phyloP scores from a whole-genome alignment of 2,888 invertebrate species.

The Conus canariensis region DNA sequence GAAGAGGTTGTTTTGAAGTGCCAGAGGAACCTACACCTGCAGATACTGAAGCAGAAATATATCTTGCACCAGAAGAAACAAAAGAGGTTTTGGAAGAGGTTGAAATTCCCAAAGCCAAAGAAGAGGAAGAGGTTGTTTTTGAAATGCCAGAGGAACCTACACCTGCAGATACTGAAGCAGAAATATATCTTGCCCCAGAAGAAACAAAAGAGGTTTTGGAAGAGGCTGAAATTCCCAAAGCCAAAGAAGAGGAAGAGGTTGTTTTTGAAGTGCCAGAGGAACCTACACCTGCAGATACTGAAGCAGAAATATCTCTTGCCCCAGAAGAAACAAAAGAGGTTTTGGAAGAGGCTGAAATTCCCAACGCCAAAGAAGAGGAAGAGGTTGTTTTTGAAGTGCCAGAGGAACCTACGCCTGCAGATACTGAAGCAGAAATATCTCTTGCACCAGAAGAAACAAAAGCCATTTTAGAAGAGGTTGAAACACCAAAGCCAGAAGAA shows the following conservation, averaged over 20 bases:
- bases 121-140: conserved; percentile 37
- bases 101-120: conserved; percentile 35
- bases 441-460: conserved; percentile 79
- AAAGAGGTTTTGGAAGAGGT: conserved; percentile 78
- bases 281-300: not conserved
- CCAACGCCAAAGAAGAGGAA: conserved; percentile 72
- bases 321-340: conserved; percentile 61
- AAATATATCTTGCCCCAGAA: conserved; percentile 42
- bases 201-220: conserved; percentile 80
- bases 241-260: conserved; percentile 44
- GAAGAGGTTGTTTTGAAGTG: conserved; percentile 49
- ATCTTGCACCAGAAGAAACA: conserved; percentile 43
- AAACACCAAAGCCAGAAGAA: conserved; percentile 80
- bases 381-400: conserved; percentile 62
- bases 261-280: not conserved
- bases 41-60: conserved; percentile 48
- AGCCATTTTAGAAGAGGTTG: conserved; percentile 68
- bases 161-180: conserved; percentile 36
- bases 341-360: conserved; percentile 41
- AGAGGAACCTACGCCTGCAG: conserved; percentile 79
- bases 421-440: conserved; percentile 80
- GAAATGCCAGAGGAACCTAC: conserved; percentile 28
- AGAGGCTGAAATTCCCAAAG: conserved; percentile 33
- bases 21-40: conserved; percentile 53
- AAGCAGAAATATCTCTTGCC: not conserved